Evolutionary conservation across 2,888 invertebrate genomes (phyloP).

Genomic region (Calameuta idolon): DNA sequence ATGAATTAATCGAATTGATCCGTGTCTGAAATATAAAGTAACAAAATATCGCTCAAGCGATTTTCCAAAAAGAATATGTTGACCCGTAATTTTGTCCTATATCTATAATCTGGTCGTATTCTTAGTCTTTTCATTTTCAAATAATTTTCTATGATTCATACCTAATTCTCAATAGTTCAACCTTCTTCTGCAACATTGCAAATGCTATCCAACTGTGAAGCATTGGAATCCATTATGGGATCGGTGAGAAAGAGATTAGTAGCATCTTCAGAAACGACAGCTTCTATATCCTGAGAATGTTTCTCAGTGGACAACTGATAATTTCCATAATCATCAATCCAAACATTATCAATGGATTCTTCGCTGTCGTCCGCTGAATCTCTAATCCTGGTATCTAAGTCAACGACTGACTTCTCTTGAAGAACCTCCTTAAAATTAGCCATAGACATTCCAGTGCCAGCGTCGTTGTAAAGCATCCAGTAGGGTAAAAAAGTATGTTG

Average conservation of each 20-base stretch:
- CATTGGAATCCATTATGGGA: background rate
- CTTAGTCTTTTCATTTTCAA: background rate
- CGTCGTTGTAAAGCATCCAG: conserved; percentile 50
- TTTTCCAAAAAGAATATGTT: background rate
- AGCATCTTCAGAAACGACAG: conserved; percentile 27
- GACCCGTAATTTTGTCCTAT: background rate
- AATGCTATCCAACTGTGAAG: conserved; percentile 18
- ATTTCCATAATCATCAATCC: conserved; percentile 38
- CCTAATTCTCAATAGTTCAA: background rate
- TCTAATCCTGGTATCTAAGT: conserved; percentile 25
- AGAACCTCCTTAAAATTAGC: conserved; percentile 30
- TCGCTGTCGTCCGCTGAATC: conserved; percentile 32
- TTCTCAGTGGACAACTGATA: background rate
- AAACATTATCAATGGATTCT: conserved; percentile 42
- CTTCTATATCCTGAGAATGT: conserved; percentile 24
- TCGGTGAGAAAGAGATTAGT: background rate
- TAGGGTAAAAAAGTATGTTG: conserved; percentile 53
- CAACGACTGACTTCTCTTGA: conserved; percentile 20
- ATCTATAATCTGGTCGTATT: background rate
- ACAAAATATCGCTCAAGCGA: background rate
- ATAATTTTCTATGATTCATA: background rate
- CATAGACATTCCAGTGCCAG: conserved; percentile 45
- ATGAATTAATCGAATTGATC: background rate
- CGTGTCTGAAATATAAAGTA: background rate
- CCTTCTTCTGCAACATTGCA: background rate